Base-by-base conservation (phyloP, 2,888 invertebrate species). In the Allacma fusca region DNA sequence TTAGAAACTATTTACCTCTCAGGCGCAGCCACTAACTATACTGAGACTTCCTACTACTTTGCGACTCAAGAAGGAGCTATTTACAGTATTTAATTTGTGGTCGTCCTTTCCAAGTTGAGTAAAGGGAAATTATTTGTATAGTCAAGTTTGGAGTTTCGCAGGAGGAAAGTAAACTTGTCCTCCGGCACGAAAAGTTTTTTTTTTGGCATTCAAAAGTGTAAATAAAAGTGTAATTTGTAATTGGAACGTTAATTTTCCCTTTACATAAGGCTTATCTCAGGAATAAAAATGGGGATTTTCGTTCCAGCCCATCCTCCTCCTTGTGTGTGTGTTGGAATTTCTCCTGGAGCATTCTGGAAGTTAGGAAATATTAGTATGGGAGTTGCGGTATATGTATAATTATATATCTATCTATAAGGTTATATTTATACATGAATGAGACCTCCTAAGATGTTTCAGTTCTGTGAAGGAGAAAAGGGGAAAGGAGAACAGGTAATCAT, bases 201-300 rank as follows among this genome's bases (percentile, higher is more conserved):
- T 50, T 50, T 16, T 50, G 1, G 9, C 16, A 50, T 50, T 50
- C 50, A 50, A 19, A 50, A 50, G 50, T 50, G 19, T 12, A 50
- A 12, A 50, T 50, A 50, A 50, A 50, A 50, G 50, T 50, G 50
- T 19, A 50, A 50, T 50, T 50, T 50, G 50, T 50, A 50, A 50
- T 50, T 50, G 50, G 50, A 50, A 16, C 50, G 1, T 50, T 16
- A 50, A 50, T 50, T 13, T 16, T 12, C 5, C 50, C 2, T 5
- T 50, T 50, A 50, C n/a, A 2, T 13, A 16, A 16, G 50, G 19
- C 50, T 50, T 50, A 50, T 50, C 50, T 50, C 4, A 16, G 16
- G 50, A 50, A 50, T 50, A 50, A 50, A 50, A 50, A 50, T 50
- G 50, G 16, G 50, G 16, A 12, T 13, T 13, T 13, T 16, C n/a